These are phyloP conservation scores for Argyra leucocephala DNA, from an alignment of 2,888 invertebrate species.

Conservation along the genomic window DNA sequence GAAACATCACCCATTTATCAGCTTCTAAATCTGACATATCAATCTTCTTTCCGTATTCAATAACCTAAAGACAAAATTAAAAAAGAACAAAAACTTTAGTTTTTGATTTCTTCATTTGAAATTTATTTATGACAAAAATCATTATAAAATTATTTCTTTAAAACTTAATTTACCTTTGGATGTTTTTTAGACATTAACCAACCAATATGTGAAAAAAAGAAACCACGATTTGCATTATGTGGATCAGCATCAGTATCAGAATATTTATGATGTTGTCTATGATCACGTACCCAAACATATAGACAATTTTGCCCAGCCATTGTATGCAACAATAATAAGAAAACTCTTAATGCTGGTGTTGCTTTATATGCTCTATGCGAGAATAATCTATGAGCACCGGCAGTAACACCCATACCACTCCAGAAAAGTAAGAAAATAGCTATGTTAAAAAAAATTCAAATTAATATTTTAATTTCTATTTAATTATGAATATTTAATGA, in stretches of 20 bases:
- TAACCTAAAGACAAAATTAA: conserved; percentile 40
- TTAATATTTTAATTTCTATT: conserved; percentile 8
- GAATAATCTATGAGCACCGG: conserved; percentile 72
- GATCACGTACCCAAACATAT: conserved; percentile 71
- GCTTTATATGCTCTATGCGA: conserved; percentile 73
- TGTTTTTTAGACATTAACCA: conserved; percentile 76
- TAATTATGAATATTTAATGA: conserved; percentile 23
- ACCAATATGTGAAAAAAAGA: conserved; percentile 81
- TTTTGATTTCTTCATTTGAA: not conserved
- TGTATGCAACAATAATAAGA: conserved; percentile 58
- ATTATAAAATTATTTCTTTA: not conserved
- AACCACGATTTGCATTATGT: conserved; percentile 68
- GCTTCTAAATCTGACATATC: conserved; percentile 73
- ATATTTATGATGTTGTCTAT: conserved; percentile 72
- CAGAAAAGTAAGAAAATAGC: conserved; percentile 23
- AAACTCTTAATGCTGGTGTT: conserved; percentile 49
- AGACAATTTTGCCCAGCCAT: conserved; percentile 69
- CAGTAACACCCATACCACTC: conserved; percentile 57
- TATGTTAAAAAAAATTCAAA: conserved; percentile 29
- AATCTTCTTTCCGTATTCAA: conserved; percentile 63
- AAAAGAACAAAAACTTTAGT: not conserved
- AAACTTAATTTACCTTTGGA: conserved; percentile 50
- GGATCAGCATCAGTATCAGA: conserved; percentile 66
- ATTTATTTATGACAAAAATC: not conserved
- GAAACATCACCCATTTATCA: conserved; percentile 73